A percentile compares a stretch with the other conserved stretches of the same genome.
phyloP scores from a whole-genome alignment of 2,113 vertebrate species.

The Laticauda colubrina region DNA sequence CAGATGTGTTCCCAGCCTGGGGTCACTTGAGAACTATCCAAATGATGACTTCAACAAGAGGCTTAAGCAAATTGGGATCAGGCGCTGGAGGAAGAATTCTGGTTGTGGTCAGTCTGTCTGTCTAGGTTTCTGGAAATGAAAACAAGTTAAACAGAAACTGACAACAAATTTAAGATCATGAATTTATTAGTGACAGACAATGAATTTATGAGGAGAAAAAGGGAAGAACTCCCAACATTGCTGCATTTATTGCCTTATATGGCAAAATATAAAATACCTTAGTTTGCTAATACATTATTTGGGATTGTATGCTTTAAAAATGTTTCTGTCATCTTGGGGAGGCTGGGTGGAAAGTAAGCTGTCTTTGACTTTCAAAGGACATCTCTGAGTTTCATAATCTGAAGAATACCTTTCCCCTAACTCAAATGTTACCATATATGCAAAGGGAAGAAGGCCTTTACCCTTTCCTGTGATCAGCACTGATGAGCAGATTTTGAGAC shows the following conservation, averaged over 20 bases:
- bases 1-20: conserved; percentile 66
- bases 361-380: conserved; percentile 33
- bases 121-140: conserved; percentile 61
- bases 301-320: conserved; percentile 47
- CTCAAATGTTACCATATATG: conserved; percentile 55
- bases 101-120: conserved; percentile 56
- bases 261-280: conserved; percentile 56
- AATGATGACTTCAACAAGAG: conserved; percentile 68
- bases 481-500: conserved; percentile 55
- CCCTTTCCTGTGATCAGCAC: conserved; percentile 53
- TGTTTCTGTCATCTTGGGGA: conserved; percentile 30
- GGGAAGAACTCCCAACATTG: conserved; percentile 52
- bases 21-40: conserved; percentile 69
- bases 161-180: conserved; percentile 55
- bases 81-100: conserved; percentile 64
- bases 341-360: background rate
- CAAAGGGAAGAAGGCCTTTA: conserved; percentile 58
- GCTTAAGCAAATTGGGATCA: conserved; percentile 70
- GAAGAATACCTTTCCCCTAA: conserved; percentile 56
- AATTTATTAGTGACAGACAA: conserved; percentile 43
- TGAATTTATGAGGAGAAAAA: conserved; percentile 52
- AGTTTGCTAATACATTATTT: conserved; percentile 38
- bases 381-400: conserved; percentile 32
- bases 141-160: conserved; percentile 47
- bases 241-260: conserved; percentile 58